A percentile compares a stretch with the other conserved stretches of the same genome.
phyloP scores from a whole-genome alignment of 2,797 vertebrate species.

The Sebastes wilsoni region DNA sequence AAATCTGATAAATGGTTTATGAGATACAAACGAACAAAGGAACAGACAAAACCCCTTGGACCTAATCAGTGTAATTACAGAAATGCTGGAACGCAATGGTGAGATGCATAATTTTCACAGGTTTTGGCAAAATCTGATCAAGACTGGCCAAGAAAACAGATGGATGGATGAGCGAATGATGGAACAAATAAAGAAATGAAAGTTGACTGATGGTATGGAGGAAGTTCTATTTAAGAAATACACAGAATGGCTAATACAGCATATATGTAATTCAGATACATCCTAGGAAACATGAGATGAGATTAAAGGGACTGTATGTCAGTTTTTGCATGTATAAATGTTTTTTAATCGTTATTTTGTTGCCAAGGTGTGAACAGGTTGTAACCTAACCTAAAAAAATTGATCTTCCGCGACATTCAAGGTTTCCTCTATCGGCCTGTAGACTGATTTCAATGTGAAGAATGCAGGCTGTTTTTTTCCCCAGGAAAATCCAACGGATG shows the following conservation, averaged over 20 bases:
- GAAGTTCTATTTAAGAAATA: slow-evolving; percentile 23
- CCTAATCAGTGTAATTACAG: slow-evolving; percentile 72
- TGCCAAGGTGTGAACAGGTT: too few relatives aligned
- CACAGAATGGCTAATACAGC: background rate
- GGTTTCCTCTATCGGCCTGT: too few relatives aligned
- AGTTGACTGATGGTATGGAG: slow-evolving; percentile 34
- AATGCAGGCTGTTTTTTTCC: too few relatives aligned
- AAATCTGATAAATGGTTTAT: slow-evolving; percentile 60
- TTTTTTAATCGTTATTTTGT: too few relatives aligned
- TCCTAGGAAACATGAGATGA: background rate
- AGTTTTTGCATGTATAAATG: too few relatives aligned
- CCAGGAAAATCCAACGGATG: too few relatives aligned
- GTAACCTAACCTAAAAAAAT: too few relatives aligned
- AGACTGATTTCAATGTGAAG: too few relatives aligned
- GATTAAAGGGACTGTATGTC: too few relatives aligned
- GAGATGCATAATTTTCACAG: slow-evolving; percentile 73
- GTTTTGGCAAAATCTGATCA: slow-evolving; percentile 61
- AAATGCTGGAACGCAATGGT: slow-evolving; percentile 61
- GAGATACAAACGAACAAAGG: slow-evolving; percentile 65
- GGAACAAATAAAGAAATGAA: slow-evolving; percentile 58
- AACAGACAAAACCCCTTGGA: slow-evolving; percentile 68
- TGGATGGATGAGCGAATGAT: slow-evolving; percentile 64
- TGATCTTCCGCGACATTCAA: too few relatives aligned
- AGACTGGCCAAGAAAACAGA: slow-evolving; percentile 67
- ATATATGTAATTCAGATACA: background rate